Evolutionary conservation across 1,140 invertebrate species (phyloP).

Genomic region (Dendroctonus valens): DNA sequence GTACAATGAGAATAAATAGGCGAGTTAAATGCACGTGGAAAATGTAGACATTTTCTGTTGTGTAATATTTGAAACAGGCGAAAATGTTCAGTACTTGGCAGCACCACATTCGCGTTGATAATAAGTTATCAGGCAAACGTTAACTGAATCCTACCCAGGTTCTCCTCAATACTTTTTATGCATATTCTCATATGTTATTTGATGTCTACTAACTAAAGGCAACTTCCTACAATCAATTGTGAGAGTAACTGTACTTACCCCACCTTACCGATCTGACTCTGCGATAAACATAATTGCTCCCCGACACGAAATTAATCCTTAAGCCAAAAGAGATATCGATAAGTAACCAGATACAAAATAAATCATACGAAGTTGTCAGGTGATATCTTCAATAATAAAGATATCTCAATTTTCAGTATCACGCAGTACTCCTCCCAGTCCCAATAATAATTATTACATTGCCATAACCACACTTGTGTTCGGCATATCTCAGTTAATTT

Average conservation of each 20-base stretch:
- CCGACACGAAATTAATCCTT: conserved; percentile 19
- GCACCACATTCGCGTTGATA: too few relatives aligned
- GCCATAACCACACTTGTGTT: conserved; percentile 24
- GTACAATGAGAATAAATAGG: too few relatives aligned
- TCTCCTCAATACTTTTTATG: too few relatives aligned
- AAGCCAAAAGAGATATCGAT: conserved; percentile 24
- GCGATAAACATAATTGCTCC: conserved; percentile 17
- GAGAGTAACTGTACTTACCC: background rate
- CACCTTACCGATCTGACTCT: conserved; percentile 5
- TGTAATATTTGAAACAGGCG: too few relatives aligned
- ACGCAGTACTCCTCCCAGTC: conserved; percentile 26
- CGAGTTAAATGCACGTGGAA: too few relatives aligned
- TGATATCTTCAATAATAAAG: conserved; percentile 29
- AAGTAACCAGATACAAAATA: conserved; percentile 26
- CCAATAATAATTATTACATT: conserved; percentile 36
- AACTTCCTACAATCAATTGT: too few relatives aligned
- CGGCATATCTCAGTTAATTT: conserved; percentile 12
- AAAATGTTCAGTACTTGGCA: too few relatives aligned
- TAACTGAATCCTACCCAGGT: too few relatives aligned
- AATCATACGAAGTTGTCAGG: conserved; percentile 19
- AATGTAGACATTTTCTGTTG: too few relatives aligned
- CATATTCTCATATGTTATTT: too few relatives aligned
- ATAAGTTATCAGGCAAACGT: too few relatives aligned
- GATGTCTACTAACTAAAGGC: too few relatives aligned
- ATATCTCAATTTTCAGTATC: conserved; percentile 29